phyloP scores from a whole-genome alignment of 2,113 vertebrate species.

The Notothenia coriiceps region DNA sequence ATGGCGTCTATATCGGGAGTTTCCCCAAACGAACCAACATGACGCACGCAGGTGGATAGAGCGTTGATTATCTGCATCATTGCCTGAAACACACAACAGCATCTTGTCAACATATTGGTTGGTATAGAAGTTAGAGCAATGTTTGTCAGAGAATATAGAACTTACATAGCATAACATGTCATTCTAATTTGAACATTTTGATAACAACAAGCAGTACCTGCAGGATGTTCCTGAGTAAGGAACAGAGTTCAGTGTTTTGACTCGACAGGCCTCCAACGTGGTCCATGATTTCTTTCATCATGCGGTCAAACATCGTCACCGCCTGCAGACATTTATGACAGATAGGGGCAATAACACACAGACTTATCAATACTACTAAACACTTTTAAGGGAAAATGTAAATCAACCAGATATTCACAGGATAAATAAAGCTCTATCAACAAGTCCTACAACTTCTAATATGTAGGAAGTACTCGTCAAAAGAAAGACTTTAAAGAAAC shows the following conservation, averaged over 20 bases:
- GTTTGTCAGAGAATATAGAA: not conserved
- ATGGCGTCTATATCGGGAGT: constrained; percentile 80
- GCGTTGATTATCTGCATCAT: constrained; percentile 88
- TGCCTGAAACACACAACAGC: constrained; percentile 73
- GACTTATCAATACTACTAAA: not conserved
- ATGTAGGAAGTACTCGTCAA: too few species aligned
- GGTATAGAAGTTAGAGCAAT: not conserved
- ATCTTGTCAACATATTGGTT: not conserved
- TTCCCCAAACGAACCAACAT: constrained; percentile 82
- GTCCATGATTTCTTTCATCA: constrained; percentile 87
- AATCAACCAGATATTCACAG: not conserved
- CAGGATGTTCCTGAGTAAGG: constrained; percentile 86
- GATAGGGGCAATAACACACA: not conserved
- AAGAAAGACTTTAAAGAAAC: not conserved
- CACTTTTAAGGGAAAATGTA: not conserved
- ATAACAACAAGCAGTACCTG: constrained; percentile 77
- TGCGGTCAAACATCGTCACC: constrained; percentile 86
- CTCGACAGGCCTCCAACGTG: constrained; percentile 88
- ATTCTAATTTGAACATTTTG: not conserved
- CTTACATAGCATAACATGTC: not conserved
- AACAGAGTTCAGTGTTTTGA: constrained; percentile 88
- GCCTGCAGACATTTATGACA: constrained; percentile 79
- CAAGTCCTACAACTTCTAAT: not conserved
- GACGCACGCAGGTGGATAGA: constrained; percentile 87
- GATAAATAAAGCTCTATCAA: not conserved